These are phyloP conservation scores for Caenorhabditis sp. DNA, from an alignment of 2,888 invertebrate species.

Conservation along the genomic window DNA sequence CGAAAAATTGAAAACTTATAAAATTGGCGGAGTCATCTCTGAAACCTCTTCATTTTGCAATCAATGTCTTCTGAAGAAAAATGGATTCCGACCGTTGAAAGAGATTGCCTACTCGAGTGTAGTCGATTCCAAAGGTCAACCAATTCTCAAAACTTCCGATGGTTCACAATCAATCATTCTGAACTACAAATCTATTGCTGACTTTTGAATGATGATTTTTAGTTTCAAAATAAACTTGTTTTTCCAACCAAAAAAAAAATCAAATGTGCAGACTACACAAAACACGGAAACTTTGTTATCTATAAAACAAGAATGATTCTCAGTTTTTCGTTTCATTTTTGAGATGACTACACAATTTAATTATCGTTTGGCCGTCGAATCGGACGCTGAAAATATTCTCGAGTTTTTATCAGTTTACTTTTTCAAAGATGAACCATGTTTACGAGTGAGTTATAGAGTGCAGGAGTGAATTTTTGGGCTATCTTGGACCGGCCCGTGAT, in stretches of 20 bases:
- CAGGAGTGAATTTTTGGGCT: no score
- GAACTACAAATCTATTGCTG: conserved; percentile 20
- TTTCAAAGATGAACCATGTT: background rate
- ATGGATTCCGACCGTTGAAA: conserved; percentile 31
- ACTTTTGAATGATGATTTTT: background rate
- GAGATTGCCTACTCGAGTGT: background rate
- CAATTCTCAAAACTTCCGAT: conserved; percentile 21
- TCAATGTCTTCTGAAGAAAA: conserved; percentile 20
- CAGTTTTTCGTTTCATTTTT: no score
- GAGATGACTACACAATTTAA: background rate
- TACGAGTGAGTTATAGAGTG: background rate
- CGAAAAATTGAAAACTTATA: background rate
- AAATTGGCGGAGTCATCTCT: conserved; percentile 28
- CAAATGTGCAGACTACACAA: no score
- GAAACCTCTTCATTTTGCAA: conserved; percentile 30
- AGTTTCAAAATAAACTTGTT: no score
- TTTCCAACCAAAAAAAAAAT: no score
- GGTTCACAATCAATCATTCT: conserved; percentile 17
- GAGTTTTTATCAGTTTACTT: background rate
- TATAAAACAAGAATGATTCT: no score
- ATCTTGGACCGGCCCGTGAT: no score
- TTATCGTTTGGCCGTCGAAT: background rate
- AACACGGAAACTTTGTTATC: no score
- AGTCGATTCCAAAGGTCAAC: background rate
- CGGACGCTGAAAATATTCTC: background rate